These are phyloP conservation scores for human DNA, from an alignment of 2,113 vertebrate genomes.

Conservation along the genomic window DNA sequence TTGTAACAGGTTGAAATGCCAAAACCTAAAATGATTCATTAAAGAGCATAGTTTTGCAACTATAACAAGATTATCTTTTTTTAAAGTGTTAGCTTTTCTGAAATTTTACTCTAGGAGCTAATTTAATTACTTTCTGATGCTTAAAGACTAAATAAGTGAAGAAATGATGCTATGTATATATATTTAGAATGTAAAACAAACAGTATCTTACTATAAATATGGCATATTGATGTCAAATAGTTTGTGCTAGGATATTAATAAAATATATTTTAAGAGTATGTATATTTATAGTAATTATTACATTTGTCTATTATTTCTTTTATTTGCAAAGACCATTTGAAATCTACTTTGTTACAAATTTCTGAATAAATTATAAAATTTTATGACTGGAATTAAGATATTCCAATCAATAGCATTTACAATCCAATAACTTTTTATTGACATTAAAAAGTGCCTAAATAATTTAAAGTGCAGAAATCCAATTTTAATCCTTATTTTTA, in stretches of 20 bases:
- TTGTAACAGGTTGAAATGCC: slow-evolving; percentile 48
- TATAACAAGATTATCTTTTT: slow-evolving; percentile 31
- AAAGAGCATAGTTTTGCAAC: slow-evolving; percentile 6
- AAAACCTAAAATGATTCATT: slow-evolving; percentile 41
- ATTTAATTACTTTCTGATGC: neutral
- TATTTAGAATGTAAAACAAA: neutral
- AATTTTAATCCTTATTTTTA: neutral
- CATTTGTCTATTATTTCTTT: neutral
- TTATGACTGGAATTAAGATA: neutral
- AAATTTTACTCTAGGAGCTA: neutral
- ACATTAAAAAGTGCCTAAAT: neutral
- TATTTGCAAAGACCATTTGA: neutral
- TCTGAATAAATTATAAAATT: neutral
- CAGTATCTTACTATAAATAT: neutral
- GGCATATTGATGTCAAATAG: neutral
- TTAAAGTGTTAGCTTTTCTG: neutral
- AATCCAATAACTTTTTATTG: neutral
- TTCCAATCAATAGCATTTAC: neutral
- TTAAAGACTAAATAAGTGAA: neutral
- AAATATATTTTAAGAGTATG: neutral
- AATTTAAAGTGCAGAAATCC: neutral
- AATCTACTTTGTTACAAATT: neutral
- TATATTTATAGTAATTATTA: neutral
- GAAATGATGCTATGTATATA: neutral
- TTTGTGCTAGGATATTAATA: neutral